Percentiles rank a stretch among this genome's conserved stretches.
Evolutionary conservation across 2,113 vertebrate genomes (phyloP).

Genomic region (Riparia riparia): DNA sequence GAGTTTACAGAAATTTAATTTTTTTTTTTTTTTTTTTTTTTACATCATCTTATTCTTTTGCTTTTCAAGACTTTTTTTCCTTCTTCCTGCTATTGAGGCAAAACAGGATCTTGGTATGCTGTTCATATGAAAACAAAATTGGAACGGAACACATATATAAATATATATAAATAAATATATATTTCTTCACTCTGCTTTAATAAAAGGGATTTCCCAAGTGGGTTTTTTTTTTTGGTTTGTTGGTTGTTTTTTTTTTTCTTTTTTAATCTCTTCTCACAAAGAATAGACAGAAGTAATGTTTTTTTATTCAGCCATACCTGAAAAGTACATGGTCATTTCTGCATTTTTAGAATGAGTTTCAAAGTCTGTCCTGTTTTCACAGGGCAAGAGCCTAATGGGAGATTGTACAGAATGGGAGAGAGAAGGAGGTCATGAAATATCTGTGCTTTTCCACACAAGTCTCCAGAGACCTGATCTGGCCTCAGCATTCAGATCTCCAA

Average conservation of each 20-base stretch:
- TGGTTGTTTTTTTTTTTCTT: background rate
- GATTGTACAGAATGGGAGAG: slow-evolving; percentile 3
- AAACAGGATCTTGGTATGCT: background rate
- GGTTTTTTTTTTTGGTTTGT: background rate
- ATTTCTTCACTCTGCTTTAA: background rate
- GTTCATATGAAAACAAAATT: background rate
- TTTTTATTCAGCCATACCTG: background rate
- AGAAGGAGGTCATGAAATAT: slow-evolving; percentile 34
- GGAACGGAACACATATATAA: background rate
- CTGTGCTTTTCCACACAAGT: background rate
- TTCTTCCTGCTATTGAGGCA: background rate
- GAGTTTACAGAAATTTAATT: background rate
- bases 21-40: background rate
- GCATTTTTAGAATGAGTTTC: background rate
- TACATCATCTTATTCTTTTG: background rate
- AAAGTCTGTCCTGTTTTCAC: slow-evolving; percentile 1
- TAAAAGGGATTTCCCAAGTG: background rate
- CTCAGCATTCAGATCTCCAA: slow-evolving; percentile 26
- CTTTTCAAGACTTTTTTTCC: background rate
- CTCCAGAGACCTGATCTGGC: slow-evolving; percentile 49
- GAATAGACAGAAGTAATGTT: background rate
- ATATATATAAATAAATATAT: too few relatives aligned
- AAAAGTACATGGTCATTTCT: background rate
- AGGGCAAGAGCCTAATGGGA: background rate
- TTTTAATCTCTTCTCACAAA: background rate